Base-by-base conservation (phyloP, 2,113 vertebrate species). In the Vanacampus margaritifer region DNA sequence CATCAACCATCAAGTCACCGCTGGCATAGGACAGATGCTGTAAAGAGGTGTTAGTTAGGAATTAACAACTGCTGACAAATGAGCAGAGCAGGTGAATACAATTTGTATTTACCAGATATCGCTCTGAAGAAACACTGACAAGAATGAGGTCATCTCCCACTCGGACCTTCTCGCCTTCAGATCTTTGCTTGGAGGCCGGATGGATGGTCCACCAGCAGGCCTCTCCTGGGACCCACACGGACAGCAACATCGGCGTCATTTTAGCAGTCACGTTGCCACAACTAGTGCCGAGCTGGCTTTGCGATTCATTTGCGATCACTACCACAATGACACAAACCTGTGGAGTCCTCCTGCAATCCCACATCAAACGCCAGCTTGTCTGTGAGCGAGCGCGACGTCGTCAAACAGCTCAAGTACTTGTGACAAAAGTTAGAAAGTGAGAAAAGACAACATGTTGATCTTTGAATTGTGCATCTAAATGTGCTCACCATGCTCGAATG, bases 191-290 rank as follows among this genome's bases (percentile, higher is more conserved):
- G 46, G 95, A 97, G 32, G 95, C 95, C 1, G 95, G 95, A 68
- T 97, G 95, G 69, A 94, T 95, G 3, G 94, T 97, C 95, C 95
- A 97, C 95, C 95, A 97, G 62, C 95, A 97, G 8, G 95, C 95
- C 84, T 96, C 95, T 6, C 95, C 95, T 97, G n/a, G 11, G 48
- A 39, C 0, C 7, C 9, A 79, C 24, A 45, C 0, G 60, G 1
- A 59, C 1, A 13, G 2, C 23, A 54, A 24, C 12, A 14, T 10
- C 26, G 26, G 13, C 13, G 4, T 14, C 12, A 26, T 13, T 6
- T n/a, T 14, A 2, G 36, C 41, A 8, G 37, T 62, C 5, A 4
- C 2, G 39, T 41, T 41, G 39, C 11, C 13, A 41, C 39, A 41
- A 54, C 51, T 26, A n/a, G 26, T 57, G 14, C 32, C 54, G 28